Conservation (phyloP, 2,797 vertebrate species). For the Pangasius macronema region DNA sequence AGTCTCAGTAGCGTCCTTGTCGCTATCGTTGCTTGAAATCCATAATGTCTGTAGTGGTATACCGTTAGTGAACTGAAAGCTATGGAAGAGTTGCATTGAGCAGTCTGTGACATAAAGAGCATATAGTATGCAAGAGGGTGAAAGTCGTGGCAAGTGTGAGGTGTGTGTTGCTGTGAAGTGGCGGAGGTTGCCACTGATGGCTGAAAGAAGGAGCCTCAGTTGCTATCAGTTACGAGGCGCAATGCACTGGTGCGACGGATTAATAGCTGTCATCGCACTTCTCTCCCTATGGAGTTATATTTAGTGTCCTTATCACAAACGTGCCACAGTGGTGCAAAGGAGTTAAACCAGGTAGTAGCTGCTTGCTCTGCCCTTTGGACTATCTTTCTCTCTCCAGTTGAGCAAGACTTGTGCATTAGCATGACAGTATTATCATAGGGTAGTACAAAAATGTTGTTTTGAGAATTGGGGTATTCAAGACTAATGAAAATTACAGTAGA, state of each 20-base stretch:
- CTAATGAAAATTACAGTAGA: neutral
- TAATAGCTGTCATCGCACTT: conserved; percentile 61
- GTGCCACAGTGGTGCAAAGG: conserved; percentile 52
- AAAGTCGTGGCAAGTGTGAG: conserved; percentile 17
- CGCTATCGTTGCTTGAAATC: neutral
- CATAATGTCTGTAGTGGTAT: neutral
- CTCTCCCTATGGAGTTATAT: conserved; percentile 65
- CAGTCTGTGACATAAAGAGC: conserved; percentile 12
- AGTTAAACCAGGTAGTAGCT: conserved; percentile 62
- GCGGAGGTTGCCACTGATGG: conserved; percentile 23
- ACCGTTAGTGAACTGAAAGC: neutral
- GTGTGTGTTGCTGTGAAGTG: conserved; percentile 18
- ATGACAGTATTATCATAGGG: neutral
- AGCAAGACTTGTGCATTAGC: conserved; percentile 1
- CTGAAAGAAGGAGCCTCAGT: conserved; percentile 52
- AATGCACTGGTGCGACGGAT: conserved; percentile 51
- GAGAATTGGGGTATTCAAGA: neutral
- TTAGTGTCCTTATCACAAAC: conserved; percentile 67
- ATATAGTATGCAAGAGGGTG: conserved; percentile 6
- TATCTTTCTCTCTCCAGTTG: conserved; percentile 49
- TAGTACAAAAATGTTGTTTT: neutral
- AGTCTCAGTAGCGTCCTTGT: neutral
- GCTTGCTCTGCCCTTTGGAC: conserved; percentile 36
- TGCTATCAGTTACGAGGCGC: conserved; percentile 37
- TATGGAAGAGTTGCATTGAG: neutral